Evolutionary conservation across 2,888 invertebrate species (phyloP), one percentile per base, ranked within the genome.

Genomic region (Dolichomitus sp.): DNA sequence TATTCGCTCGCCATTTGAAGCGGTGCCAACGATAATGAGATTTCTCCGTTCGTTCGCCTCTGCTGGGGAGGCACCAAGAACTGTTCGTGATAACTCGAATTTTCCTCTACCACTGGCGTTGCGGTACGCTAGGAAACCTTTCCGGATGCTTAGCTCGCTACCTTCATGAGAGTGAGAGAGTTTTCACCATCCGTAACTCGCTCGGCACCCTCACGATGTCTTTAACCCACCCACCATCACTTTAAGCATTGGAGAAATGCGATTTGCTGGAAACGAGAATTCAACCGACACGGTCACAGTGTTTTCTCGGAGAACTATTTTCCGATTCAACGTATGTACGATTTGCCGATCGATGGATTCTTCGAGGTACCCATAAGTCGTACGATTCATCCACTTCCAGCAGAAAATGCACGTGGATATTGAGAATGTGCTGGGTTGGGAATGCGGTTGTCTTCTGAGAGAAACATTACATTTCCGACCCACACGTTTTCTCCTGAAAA

Each of bases 11-110:
- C 37, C 50, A 63, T 70, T 68, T 68, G 45, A 37, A 77, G 77
- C 74, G 37, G 50, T 70, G 74, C 50, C 54, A 37, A 63, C 65
- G 80, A 72, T 81, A 80, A 84, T 65, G 66, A 84, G 59, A 78
- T 84, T 81, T 81, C 52, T 17, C 48, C 69, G 11, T 57, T 66
- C 50, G 59, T 74, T 74, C 70, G 69, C 19, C 65, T 57, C 42
- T 57, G 19, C 59, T 3, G 30, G 30, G 9, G 27, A 23, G 30
- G n/a, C 27, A 57, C 57, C 30, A 5, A 68, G 30, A 42, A 70
- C 70, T 42, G 19, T 50, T 68, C 50, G 37, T 54, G 74, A 81
- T 78, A 70, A 74, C 70, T 74, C 54, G 66, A 81, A 70, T 78
- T 81, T 81, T 72, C 61, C n/a, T 70, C 42, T 63, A 33, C 63